phyloP scores from a whole-genome alignment of 2,888 invertebrate genomes.

The Prosapia bicincta region DNA sequence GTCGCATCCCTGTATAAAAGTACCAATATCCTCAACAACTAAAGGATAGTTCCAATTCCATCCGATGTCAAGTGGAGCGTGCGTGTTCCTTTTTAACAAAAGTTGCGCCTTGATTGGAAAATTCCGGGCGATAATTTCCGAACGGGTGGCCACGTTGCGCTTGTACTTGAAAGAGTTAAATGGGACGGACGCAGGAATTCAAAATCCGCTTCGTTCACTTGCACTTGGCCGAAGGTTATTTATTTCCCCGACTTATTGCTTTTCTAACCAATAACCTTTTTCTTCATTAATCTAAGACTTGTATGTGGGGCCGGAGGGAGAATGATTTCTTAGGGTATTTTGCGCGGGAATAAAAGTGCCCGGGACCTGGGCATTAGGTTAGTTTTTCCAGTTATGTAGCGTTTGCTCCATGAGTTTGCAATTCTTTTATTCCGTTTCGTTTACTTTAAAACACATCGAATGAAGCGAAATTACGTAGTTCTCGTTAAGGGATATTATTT shows the following conservation, averaged over 20 bases:
- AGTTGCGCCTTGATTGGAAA: slow-evolving; percentile 28
- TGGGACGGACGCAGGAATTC: slow-evolving; percentile 20
- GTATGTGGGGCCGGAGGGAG: not conserved
- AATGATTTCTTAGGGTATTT: not conserved
- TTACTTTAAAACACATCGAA: too few relatives aligned
- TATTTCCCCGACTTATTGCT: slow-evolving; percentile 10
- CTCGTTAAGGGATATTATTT: too few relatives aligned
- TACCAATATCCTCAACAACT: not conserved
- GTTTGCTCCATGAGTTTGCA: too few relatives aligned
- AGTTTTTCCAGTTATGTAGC: not conserved
- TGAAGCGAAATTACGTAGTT: too few relatives aligned
- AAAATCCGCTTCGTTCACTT: slow-evolving; percentile 17
- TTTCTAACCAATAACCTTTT: not conserved
- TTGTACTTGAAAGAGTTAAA: slow-evolving; percentile 22
- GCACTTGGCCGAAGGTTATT: not conserved
- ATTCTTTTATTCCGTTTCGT: too few relatives aligned
- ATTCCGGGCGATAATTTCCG: slow-evolving; percentile 31
- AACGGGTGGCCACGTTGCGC: slow-evolving; percentile 25
- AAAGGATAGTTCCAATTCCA: slow-evolving; percentile 10
- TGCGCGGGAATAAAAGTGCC: too few relatives aligned
- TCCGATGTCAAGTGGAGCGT: slow-evolving; percentile 19
- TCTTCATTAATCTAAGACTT: not conserved
- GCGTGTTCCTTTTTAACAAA: slow-evolving; percentile 24
- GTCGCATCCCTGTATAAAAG: not conserved
- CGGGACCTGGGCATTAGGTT: too few relatives aligned